phyloP scores from a whole-genome alignment of 2,113 vertebrate species.

The Semnornis frantzii region DNA sequence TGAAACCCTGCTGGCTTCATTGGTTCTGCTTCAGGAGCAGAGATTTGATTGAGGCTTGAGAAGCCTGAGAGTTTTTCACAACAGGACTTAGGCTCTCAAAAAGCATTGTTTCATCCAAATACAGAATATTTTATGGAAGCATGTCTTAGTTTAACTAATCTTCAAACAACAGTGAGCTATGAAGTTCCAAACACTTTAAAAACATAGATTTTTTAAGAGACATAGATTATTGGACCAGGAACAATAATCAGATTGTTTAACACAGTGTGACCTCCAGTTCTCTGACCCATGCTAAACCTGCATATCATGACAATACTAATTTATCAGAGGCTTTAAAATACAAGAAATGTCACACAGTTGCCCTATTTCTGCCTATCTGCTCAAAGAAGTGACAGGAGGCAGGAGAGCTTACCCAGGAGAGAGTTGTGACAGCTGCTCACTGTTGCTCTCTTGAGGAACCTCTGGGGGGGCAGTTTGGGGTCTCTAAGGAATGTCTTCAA shows the following conservation, averaged over 20 bases:
- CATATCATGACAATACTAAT: fast-evolving
- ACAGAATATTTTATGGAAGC: neutral
- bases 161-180: neutral
- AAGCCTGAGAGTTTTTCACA: neutral
- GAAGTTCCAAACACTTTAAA: neutral
- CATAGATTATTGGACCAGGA: neutral
- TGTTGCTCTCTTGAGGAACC: neutral
- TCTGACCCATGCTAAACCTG: neutral
- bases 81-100: neutral
- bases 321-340: neutral
- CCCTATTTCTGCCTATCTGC: neutral
- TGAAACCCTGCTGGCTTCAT: neutral
- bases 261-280: neutral
- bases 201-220: neutral
- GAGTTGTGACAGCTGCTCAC: neutral
- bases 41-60: neutral
- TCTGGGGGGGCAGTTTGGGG: neutral
- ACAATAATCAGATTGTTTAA: neutral
- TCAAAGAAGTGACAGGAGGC: neutral
- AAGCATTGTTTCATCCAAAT: neutral
- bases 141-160: neutral
- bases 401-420: neutral
- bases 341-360: neutral
- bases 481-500: neutral
- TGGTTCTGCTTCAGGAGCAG: neutral